A percentile compares a stretch with the other conserved stretches of the same genome.
phyloP scores from a whole-genome alignment of 2,888 invertebrate species.

The Molorchus minor region DNA sequence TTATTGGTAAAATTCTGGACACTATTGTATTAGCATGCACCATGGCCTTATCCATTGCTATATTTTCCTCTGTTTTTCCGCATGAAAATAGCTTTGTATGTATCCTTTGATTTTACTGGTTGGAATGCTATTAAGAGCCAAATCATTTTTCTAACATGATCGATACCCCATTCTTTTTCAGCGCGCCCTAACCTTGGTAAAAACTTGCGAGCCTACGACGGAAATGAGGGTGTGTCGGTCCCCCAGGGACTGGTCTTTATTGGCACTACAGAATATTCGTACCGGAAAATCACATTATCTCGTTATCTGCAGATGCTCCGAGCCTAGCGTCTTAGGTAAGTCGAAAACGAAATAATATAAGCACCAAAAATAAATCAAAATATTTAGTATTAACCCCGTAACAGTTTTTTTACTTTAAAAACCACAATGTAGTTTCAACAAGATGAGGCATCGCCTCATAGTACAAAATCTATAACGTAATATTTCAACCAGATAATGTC shows the following conservation, averaged over 20 bases:
- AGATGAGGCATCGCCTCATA: no score
- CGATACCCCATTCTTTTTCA: no score
- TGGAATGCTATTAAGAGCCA: no score
- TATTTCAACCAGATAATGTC: background rate
- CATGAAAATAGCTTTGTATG: no score
- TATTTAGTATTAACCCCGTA: background rate
- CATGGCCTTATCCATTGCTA: no score
- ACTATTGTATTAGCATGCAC: no score
- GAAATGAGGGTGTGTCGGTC: slow-evolving; percentile 90
- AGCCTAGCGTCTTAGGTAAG: slow-evolving; percentile 83
- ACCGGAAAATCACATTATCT: slow-evolving; percentile 94
- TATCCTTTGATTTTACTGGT: no score
- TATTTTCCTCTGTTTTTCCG: no score
- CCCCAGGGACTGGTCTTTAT: slow-evolving; percentile 89
- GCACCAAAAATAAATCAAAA: background rate
- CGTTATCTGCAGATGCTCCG: slow-evolving; percentile 91
- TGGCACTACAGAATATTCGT: slow-evolving; percentile 89
- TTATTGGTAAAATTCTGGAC: no score
- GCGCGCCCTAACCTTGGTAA: slow-evolving; percentile 86
- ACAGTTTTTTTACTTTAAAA: slow-evolving; percentile 13
- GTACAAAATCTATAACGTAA: background rate
- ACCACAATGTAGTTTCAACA: no score
- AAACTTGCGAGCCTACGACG: slow-evolving; percentile 92
- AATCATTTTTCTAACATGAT: no score
- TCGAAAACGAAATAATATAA: background rate